phyloP scores from a whole-genome alignment of 2,888 invertebrate species.

The Dione vanillae region DNA sequence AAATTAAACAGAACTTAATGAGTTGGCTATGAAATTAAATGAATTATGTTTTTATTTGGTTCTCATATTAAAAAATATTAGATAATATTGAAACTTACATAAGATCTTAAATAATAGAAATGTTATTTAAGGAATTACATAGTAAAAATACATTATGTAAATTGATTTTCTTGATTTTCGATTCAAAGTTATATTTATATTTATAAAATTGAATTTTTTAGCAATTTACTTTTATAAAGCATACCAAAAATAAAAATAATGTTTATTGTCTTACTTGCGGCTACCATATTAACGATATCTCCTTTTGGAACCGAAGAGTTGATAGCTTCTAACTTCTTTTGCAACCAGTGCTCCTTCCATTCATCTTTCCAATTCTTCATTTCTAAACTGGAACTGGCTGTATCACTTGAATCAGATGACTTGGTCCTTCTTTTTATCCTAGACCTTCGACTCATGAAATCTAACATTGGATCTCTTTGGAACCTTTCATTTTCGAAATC shows the following conservation, averaged over 20 bases:
- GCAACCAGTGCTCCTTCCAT: slow-evolving; percentile 54
- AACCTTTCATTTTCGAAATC: slow-evolving; percentile 42
- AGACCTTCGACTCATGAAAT: slow-evolving; percentile 45
- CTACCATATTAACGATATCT: slow-evolving; percentile 71
- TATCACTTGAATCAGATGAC: slow-evolving; percentile 31
- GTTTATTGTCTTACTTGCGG: slow-evolving; percentile 61
- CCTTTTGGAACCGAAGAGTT: slow-evolving; percentile 56
- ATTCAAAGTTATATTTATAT: neutral
- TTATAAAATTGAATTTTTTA: neutral
- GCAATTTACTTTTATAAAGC: no score
- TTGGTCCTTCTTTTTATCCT: slow-evolving; percentile 47
- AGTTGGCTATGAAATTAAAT: neutral
- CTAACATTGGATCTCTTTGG: slow-evolving; percentile 56
- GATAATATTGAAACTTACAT: no score
- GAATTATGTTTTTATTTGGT: neutral
- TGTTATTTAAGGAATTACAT: no score
- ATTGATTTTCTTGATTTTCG: no score
- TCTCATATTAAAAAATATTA: neutral
- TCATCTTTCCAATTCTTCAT: slow-evolving; percentile 54
- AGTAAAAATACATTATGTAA: no score
- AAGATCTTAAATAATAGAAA: no score
- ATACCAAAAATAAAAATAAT: neutral
- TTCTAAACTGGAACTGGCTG: slow-evolving; percentile 55
- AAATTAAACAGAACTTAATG: neutral
- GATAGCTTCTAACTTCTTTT: slow-evolving; percentile 56